These are phyloP conservation scores for Sardina pilchardus DNA, from an alignment of 2,113 vertebrate species.

Conservation along the genomic window DNA sequence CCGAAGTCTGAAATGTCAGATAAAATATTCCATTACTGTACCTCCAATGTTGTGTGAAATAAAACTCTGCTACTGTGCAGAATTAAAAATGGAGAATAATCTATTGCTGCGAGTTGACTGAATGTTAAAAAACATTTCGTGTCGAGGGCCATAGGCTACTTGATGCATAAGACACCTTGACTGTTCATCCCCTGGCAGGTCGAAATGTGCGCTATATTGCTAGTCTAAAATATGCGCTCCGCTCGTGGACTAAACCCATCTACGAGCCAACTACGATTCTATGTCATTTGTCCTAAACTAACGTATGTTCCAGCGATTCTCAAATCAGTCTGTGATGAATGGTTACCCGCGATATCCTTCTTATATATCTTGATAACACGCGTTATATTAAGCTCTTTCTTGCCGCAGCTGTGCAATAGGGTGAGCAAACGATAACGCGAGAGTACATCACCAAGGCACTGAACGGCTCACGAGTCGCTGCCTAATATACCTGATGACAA, in stretches of 20 bases:
- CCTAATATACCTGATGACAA: slow-evolving; percentile 12
- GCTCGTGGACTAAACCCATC: not conserved
- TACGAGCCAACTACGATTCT: not conserved
- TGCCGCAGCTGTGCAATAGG: slow-evolving; percentile 6
- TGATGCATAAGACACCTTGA: slow-evolving; percentile 6
- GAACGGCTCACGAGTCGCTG: slow-evolving; percentile 4
- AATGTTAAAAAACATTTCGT: not conserved
- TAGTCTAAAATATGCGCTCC: not conserved
- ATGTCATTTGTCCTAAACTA: not conserved
- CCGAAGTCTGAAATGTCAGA: not conserved
- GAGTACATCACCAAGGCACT: not conserved
- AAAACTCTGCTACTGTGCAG: not conserved
- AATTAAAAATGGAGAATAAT: not conserved
- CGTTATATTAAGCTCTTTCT: not conserved
- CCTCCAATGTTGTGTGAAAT: not conserved
- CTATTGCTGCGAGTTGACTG: not conserved
- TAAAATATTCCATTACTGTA: not conserved
- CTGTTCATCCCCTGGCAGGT: not conserved
- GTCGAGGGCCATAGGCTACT: not conserved
- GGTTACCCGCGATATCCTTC: slow-evolving; percentile 1
- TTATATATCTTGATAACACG: not conserved
- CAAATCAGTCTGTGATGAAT: not conserved
- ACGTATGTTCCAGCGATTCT: not conserved
- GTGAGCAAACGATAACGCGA: not conserved
- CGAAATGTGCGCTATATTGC: slow-evolving; percentile 10